Percentiles rank a stretch among this genome's conserved stretches.
Conservation (phyloP, 2,888 invertebrate species). For the Drosophila mettleri region DNA sequence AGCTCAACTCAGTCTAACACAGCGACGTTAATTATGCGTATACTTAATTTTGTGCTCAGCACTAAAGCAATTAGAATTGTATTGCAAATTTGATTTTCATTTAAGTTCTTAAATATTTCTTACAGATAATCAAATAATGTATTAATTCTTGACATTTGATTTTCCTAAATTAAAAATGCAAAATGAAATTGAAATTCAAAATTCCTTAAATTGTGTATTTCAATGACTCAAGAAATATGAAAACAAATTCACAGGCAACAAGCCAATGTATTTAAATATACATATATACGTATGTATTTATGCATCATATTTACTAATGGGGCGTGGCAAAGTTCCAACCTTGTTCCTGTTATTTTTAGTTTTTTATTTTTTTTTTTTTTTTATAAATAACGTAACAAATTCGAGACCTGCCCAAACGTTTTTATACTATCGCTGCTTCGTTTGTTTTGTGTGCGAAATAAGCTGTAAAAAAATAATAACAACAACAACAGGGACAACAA, state of each 20-base stretch:
- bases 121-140: background rate
- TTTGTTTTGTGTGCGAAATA: constrained; percentile 34
- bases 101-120: background rate
- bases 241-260: constrained; percentile 11
- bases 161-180: background rate
- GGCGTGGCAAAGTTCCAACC: constrained; percentile 21
- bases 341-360: background rate
- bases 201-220: constrained; percentile 6
- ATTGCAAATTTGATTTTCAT: background rate
- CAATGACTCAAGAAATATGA: constrained; percentile 22
- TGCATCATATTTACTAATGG: constrained; percentile 18
- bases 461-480: constrained; percentile 50
- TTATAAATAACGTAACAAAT: constrained; percentile 46
- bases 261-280: background rate
- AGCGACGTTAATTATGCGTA: background rate
- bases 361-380: background rate
- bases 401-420: constrained; percentile 8
- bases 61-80: background rate
- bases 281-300: background rate
- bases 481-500: too few relatives aligned
- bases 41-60: background rate
- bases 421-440: constrained; percentile 7
- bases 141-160: background rate
- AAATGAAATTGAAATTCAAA: constrained; percentile 18
- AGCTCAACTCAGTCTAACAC: background rate